Conservation (phyloP, 2,113 vertebrate genomes). For the Axis porcinus region DNA sequence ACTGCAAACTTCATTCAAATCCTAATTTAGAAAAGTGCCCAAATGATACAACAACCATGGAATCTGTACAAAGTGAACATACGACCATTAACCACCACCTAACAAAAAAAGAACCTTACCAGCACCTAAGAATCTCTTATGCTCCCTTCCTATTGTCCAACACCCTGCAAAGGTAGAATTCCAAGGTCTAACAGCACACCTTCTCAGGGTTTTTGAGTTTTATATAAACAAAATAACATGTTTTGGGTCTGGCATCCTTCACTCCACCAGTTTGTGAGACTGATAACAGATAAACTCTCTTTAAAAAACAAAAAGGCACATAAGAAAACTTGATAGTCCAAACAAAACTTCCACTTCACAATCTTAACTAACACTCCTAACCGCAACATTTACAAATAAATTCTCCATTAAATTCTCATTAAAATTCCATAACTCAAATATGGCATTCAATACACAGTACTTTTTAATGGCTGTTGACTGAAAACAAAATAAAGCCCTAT, state of each 20-base stretch:
- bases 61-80: neutral
- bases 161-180: neutral
- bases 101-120: neutral
- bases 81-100: neutral
- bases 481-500: neutral
- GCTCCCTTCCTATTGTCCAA: neutral
- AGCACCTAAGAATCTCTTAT: neutral
- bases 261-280: neutral
- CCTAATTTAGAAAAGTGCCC: neutral
- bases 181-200: neutral
- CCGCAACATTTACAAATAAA: conserved; percentile 47
- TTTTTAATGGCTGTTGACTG: neutral
- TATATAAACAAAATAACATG: neutral
- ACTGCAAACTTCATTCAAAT: conserved; percentile 15
- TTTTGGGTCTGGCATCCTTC: neutral
- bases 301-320: conserved; percentile 4
- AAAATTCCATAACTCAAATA: conserved; percentile 48
- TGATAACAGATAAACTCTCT: conserved; percentile 31
- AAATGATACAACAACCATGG: neutral
- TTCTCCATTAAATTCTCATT: conserved; percentile 43
- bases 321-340: neutral
- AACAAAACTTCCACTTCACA: conserved; percentile 35
- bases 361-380: conserved; percentile 17
- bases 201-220: neutral
- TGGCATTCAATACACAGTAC: neutral